Evolutionary conservation across 23 tunicate species (phyloP), one percentile per base, ranked within the genome.

Genomic region (Trididemnum miniatum): DNA sequence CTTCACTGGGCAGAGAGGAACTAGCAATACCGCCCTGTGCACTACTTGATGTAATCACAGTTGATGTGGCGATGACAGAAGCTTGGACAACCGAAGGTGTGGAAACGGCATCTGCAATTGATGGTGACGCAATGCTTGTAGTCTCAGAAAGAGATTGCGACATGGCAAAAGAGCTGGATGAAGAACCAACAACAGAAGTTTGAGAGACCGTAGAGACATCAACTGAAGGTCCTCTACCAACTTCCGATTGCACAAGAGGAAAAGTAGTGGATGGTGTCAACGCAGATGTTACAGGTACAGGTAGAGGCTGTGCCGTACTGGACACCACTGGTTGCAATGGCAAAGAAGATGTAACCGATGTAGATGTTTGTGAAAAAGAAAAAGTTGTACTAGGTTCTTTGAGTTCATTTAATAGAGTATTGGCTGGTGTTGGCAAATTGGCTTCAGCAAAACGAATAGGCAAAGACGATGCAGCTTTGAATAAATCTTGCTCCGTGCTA

Each of bases 401-500:
- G 12, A 73, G 25, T 73, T 73, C 79, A 73, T 39, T 73, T 24
- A 26, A 2, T 2, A 39, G 5, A 20, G 30, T 39, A 24, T 24
- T 73, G 9, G 29, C 52, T 57, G 82, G 28, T 2, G 50, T 3
- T 51, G 82, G 69, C 3, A 52, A 2, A 9, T 27, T 40, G 18
- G 88, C 31, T 3, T 51, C 80, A 26, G 81, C 20, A 22, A 37
- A 73, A 5, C 59, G 59, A 15, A 39, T 73, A 22, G 79, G 57
- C 12, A 73, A 20, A 23, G 57, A 38, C 9, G 79, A 38, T 9
- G 79, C 59, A 37, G 79, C 59, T 73, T 73, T 73, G 20, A 73
- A 30, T 1, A 73, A 24, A 73, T 73, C 79, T 39, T 73, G 79
- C 59, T 73, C 79, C 20, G 57, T 73, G 30, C 59, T 73, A 37